Base-by-base conservation (phyloP, 2,888 invertebrate species). In the Troides helena region DNA sequence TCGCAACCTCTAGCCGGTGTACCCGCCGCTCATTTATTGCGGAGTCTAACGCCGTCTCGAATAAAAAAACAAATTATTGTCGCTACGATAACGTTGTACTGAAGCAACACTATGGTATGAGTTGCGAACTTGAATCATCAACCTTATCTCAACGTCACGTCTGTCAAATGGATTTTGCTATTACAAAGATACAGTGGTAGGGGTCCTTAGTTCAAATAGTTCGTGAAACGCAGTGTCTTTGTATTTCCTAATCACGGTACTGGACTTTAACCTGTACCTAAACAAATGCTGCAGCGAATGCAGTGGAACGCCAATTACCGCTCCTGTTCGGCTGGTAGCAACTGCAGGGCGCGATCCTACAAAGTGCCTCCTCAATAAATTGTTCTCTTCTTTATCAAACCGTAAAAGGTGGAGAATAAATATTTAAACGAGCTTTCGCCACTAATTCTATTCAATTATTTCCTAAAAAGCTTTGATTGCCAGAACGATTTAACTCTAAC, bases 1-100 rank as follows among this genome's bases (percentile, higher is more conserved):
- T 84, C 81, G 73, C 76, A 78, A 81, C 78, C 76, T 79, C 77
- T 79, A 74, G 74, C 74, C 69, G 65, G 61, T 71, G 73, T 72
- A 75, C 76, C 75, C 70, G 76, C 74, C 72, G 76, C 75, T 74
- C 74, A 76, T 75, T 80, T 81, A 75, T 76, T 75, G 61, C 71
- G 62, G 58, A 61, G 58, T 43, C 53, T 65, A 43, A 56, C 56
- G 56, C 43, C 39, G 65, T 56, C 69, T 43, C 60, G 61, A 59
- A 70, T 53, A 67, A 67, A 67, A 66, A 66, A 66, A 2, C 23
- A 70, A 57, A 25, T 69, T 39, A 39, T 39, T 10, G 65, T 62
- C 58, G 23, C 46, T 66, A 59, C 39, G 66, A 70, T 70, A 69
- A 70, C 62, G 39, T 50, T 46, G 50, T 21, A 21, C 62, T 65